Evolutionary conservation across 2,888 invertebrate genomes (phyloP).

Genomic region (Cataglyphis livida): DNA sequence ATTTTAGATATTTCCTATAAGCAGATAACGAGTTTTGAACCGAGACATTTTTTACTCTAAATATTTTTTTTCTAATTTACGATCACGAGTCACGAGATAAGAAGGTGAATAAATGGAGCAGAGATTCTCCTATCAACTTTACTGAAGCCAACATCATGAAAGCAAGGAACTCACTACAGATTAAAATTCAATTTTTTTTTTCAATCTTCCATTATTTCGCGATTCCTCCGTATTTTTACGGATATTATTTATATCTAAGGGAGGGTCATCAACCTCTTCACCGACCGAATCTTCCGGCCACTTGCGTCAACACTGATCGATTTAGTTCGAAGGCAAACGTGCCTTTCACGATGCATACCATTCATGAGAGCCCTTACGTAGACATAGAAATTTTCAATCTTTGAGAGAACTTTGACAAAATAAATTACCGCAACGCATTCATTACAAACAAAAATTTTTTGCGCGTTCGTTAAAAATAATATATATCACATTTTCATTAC

Average conservation of each 20-base stretch:
- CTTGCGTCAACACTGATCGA: constrained; percentile 50
- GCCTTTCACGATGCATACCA: constrained; percentile 24
- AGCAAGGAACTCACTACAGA: background rate
- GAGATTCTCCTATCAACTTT: background rate
- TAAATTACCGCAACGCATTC: constrained; percentile 18
- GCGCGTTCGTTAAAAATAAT: background rate
- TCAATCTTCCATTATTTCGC: background rate
- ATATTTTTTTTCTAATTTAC: background rate
- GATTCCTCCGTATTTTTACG: background rate
- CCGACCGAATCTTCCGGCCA: constrained; percentile 25
- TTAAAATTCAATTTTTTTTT: background rate
- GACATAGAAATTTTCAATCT: background rate
- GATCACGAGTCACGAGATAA: constrained; percentile 6
- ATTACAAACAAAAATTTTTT: background rate
- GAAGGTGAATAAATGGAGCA: background rate
- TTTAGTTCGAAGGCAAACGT: constrained; percentile 17
- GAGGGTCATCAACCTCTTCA: constrained; percentile 4
- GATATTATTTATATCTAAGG: constrained; percentile 1
- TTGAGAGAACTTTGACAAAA: background rate
- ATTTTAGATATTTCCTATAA: background rate
- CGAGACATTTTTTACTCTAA: background rate
- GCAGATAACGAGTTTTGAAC: background rate
- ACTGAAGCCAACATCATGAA: background rate
- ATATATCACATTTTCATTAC: background rate
- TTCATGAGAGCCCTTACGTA: background rate